Conservation (phyloP, 1,140 invertebrate species). For the Maconellicoccus hirsutus region DNA sequence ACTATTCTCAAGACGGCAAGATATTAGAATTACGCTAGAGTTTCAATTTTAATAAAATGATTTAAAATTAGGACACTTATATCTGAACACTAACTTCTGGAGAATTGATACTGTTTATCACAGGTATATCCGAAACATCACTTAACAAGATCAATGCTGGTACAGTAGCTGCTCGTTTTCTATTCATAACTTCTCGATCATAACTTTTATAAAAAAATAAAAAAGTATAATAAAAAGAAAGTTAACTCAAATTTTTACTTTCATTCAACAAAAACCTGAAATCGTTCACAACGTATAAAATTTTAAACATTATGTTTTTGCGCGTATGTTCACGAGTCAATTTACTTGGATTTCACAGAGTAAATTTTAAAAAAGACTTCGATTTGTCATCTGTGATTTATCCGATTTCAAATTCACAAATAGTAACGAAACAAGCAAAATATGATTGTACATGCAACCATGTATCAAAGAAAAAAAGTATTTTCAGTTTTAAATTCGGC, state of each 20-base stretch:
- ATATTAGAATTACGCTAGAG: too few relatives aligned
- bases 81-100: neutral
- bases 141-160: neutral
- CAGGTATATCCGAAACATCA: neutral
- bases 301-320: neutral
- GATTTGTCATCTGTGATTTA: too few relatives aligned
- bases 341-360: neutral
- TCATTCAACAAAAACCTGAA: neutral
- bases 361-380: neutral
- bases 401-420: too few relatives aligned
- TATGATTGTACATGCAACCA: too few relatives aligned
- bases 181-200: neutral
- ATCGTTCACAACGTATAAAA: neutral
- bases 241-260: too few relatives aligned
- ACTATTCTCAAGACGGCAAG: too few relatives aligned
- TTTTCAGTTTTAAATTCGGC: too few relatives aligned
- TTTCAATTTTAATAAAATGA: too few relatives aligned
- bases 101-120: neutral
- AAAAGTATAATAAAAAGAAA: neutral
- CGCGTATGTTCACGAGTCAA: neutral
- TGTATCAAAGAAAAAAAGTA: too few relatives aligned
- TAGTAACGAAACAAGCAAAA: too few relatives aligned
- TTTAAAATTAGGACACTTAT: too few relatives aligned
- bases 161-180: neutral
- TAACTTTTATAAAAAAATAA: neutral